Conservation (phyloP, 2,888 invertebrate species). For the Conistra vaccinii region DNA sequence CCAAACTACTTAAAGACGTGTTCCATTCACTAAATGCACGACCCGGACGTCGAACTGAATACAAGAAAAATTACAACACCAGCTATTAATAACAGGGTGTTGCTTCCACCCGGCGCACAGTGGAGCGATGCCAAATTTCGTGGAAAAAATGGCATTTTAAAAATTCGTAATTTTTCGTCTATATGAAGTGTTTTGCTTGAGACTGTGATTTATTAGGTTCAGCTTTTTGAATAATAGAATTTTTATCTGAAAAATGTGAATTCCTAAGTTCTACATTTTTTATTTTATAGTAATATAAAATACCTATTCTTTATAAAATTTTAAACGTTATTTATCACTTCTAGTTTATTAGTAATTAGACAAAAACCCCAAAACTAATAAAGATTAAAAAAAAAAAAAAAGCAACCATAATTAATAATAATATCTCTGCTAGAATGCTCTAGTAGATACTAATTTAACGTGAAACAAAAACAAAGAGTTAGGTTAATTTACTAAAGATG, state of each 20-base stretch:
- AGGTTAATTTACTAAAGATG: too few relatives aligned
- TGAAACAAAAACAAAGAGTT: neutral
- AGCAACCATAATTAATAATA: too few relatives aligned
- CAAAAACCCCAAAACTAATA: too few relatives aligned
- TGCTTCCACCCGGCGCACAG: constrained; percentile 60
- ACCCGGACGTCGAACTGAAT: constrained; percentile 38
- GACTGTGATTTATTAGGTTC: constrained; percentile 31
- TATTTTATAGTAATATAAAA: neutral
- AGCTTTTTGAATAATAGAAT: neutral
- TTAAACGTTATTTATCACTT: neutral
- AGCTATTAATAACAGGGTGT: constrained; percentile 60
- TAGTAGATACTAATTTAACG: neutral
- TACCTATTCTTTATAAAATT: neutral
- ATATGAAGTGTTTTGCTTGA: constrained; percentile 13
- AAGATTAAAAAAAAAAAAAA: too few relatives aligned
- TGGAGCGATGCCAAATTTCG: constrained; percentile 65
- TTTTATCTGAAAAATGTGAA: constrained; percentile 7
- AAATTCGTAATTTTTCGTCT: constrained; percentile 18
- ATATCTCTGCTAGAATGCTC: neutral
- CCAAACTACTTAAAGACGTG: constrained; percentile 14
- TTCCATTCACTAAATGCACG: constrained; percentile 27
- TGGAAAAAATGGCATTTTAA: constrained; percentile 50
- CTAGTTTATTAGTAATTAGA: too few relatives aligned
- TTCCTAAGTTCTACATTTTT: neutral
- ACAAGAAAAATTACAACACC: constrained; percentile 49